Conservation (phyloP, 2,797 vertebrate species). For the Antrozous pallidus region DNA sequence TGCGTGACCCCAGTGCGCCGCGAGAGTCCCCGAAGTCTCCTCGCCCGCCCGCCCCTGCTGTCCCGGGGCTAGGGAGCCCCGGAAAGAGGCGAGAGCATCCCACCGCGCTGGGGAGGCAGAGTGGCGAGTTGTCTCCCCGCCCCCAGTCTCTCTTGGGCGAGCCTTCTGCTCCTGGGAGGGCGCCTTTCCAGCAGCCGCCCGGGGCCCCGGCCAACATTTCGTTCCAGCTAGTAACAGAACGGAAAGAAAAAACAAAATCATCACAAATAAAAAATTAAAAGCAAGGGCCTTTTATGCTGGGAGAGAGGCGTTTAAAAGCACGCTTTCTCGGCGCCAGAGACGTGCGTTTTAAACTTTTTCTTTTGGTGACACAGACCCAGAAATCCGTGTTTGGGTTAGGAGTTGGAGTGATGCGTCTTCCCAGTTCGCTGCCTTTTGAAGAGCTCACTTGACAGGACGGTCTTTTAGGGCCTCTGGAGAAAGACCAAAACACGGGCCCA, state of each 20-base stretch:
- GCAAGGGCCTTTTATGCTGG: conserved; percentile 37
- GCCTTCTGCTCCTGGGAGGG: conserved; percentile 46
- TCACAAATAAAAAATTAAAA: conserved; percentile 36
- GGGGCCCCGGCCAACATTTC: conserved; percentile 53
- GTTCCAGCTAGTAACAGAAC: conserved; percentile 55
- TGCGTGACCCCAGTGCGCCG: fast-evolving
- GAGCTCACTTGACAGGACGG: not conserved
- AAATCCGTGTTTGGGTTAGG: not conserved
- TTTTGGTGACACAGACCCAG: not conserved
- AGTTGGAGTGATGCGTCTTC: not conserved
- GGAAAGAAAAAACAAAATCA: conserved; percentile 55
- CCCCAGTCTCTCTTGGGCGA: not conserved
- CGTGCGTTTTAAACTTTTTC: not conserved
- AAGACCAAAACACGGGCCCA: not conserved
- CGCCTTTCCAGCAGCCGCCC: conserved; percentile 38
- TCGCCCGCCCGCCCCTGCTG: not conserved
- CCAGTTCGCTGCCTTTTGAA: not conserved
- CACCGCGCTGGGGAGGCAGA: not conserved
- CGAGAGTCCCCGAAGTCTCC: not conserved
- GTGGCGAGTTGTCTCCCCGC: not conserved
- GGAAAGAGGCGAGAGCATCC: not conserved
- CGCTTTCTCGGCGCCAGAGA: not conserved
- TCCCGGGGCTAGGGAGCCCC: not conserved
- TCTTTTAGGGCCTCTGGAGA: not conserved
- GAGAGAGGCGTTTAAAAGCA: not conserved